Base-by-base conservation (phyloP, 2,113 vertebrate genomes). In the Sitta europaea region DNA sequence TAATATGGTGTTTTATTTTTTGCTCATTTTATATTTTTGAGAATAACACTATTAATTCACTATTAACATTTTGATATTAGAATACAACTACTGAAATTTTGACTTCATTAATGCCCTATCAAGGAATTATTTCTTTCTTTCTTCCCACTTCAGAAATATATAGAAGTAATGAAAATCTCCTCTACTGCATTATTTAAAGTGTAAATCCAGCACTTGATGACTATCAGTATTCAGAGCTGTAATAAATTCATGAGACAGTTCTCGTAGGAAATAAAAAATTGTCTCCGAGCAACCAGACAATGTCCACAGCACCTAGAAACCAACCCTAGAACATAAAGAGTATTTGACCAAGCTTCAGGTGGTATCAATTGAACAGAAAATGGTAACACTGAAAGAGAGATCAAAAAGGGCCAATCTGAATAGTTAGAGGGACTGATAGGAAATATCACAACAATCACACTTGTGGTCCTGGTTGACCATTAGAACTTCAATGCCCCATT, bases 381-480 rank as follows among this genome's bases (percentile, higher is more conserved):
- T 54, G 0, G 0, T n/a, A 62, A 47, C 7, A 28, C 10, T 50
- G 55, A 57, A 35, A 65, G 3, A 61, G 35, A 45, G 2, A 54
- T 58, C 42, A 14, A 50, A 20, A 62, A 70, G 7, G 11, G 2
- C 25, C 28, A 11, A 8, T 51, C 35, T 73, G 50, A 86, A 28
- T 53, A 45, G 6, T 57, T 36, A n/a, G 23, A 58, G 22, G 21
- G 22, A 45, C 38, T 62, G 31, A 70, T 29, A 15, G 28, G 47
- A 57, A 91, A 75, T 67, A 17, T 21, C 25, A 15, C 42, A 36
- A 43, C 50, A 31, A 7, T 63, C 50, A 38, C 24, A 18, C 0
- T 0, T 19, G 9, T 36, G 10, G 10, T 70, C 12, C 5, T 74
- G 22, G 3, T 31, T 88, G 19, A n/a, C 10, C 40, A 5, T 31